These are phyloP conservation scores for Dendropsophus ebraccatus DNA, from an alignment of 2,113 vertebrate species.

Conservation along the genomic window DNA sequence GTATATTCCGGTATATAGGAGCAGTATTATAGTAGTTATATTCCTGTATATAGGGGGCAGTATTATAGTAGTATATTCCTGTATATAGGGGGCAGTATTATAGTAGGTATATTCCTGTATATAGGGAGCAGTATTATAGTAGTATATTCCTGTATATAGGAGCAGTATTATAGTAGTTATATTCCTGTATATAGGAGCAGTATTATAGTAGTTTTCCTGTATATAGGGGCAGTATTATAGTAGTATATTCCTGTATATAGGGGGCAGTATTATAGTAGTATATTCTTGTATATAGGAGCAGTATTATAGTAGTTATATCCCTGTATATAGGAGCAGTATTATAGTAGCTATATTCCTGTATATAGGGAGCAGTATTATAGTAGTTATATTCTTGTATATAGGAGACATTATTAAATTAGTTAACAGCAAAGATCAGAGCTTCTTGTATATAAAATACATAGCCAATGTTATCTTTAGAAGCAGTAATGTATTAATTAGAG, in stretches of 20 bases:
- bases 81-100: neutral
- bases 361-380: neutral
- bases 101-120: neutral
- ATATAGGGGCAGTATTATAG: too few species aligned
- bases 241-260: too few species aligned
- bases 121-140: neutral
- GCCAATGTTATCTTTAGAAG: neutral
- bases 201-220: too few species aligned
- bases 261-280: neutral
- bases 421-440: neutral
- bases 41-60: neutral
- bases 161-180: too few species aligned
- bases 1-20: conserved; percentile 3
- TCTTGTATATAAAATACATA: neutral
- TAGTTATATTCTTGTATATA: neutral
- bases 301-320: conserved; percentile 8
- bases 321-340: conserved; percentile 1
- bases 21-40: neutral
- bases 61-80: conserved; percentile 18
- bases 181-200: too few species aligned
- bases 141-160: too few species aligned
- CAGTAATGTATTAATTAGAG: neutral
- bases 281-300: conserved; percentile 3
- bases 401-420: neutral
- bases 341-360: conserved; percentile 6